Evolutionary conservation across 2,888 invertebrate genomes (phyloP), one percentile per base, ranked within the genome.

Genomic region (Escarpia spicata): DNA sequence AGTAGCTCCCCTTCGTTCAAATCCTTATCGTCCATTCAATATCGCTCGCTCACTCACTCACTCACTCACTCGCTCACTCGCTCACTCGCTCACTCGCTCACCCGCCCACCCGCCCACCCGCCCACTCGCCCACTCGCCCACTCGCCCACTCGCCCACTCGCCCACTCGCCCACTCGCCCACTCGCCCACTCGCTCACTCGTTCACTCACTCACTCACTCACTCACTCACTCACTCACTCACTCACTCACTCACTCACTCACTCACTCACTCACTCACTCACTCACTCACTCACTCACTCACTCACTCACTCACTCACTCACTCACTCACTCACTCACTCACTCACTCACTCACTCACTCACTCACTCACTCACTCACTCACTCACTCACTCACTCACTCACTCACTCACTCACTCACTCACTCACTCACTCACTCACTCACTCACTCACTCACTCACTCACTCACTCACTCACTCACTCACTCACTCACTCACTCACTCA

Each of bases 161-260:
- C 60, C 37, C 60, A 93, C 92, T 58, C 92, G 89, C 43, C 58
- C 93, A 43, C 58, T n/a, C 9, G 89, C 91, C 37, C 90, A n/a
- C 90, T 60, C 92, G 8, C 90, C 91, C 44, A 92, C 52, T 43
- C 43, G 12, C 90, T 89, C 58, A 92, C 92, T 90, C 92, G 60
- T 44, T 90, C 92, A 0, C 10, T 15, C 60, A 12, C 19, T 15
- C 9, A 12, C 60, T 15, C 60, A 12, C 3, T 15, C 10, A 12
- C 8, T 15, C 10, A 0, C 3, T 15, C 60, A 12, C 60, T 15
- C 60, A 12, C 3, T 15, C 60, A 12, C 60, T 15, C 2, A 12
- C 3, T 15, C 60, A 12, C 60, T 15, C 60, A 12, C 60, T 15
- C 60, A 12, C 60, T 15, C 60, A 12, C 60, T 15, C 60, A 12